These are phyloP conservation scores for Oscheius sp. DNA, from an alignment of 2,888 invertebrate genomes.

Conservation along the genomic window DNA sequence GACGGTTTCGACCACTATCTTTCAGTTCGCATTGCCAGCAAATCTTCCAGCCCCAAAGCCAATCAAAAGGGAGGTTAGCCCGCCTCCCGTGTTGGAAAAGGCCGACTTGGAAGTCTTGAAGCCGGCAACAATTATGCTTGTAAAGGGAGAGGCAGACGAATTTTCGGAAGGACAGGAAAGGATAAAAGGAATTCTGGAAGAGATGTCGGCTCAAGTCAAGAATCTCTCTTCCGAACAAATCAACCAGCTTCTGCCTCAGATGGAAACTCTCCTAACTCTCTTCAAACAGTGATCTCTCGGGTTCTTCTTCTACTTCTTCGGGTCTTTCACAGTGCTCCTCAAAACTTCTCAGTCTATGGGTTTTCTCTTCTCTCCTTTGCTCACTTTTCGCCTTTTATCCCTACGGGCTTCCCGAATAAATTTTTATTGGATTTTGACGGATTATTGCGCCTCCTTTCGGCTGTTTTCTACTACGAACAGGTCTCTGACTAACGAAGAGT, in stretches of 20 bases:
- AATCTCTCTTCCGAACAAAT: constrained; percentile 1
- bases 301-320: not conserved
- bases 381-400: no score
- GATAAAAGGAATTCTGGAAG: not conserved
- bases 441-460: no score
- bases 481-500: no score
- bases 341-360: no score
- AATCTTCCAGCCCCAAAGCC: constrained; percentile 22
- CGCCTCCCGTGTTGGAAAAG: constrained; percentile 8
- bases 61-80: not conserved
- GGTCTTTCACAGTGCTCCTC: constrained; percentile 13
- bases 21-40: constrained; percentile 18
- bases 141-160: not conserved
- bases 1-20: not conserved
- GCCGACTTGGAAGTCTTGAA: constrained; percentile 4
- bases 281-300: constrained; percentile 4
- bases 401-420: no score
- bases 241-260: not conserved
- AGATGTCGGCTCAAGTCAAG: not conserved
- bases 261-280: constrained; percentile 9
- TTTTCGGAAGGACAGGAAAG: not conserved
- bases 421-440: no score
- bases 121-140: not conserved
- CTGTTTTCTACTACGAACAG: no score
- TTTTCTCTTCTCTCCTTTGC: no score